Percentiles rank a stretch among this genome's conserved stretches.
These are phyloP conservation scores for Ceratosolen solmsi DNA, from an alignment of 1,140 invertebrate species.

Conservation along the genomic window DNA sequence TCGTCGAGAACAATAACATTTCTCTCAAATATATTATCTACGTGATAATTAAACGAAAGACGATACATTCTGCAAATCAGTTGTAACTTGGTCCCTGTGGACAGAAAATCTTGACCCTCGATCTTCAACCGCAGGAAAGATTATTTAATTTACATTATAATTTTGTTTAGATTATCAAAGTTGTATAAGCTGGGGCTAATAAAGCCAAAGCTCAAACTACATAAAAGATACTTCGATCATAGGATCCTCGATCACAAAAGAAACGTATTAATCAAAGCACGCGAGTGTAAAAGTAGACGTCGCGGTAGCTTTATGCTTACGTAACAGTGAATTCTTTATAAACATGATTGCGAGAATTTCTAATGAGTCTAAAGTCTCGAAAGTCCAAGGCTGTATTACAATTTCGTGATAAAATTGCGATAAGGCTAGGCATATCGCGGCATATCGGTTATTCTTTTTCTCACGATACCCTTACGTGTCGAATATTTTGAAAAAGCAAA, in stretches of 20 bases:
- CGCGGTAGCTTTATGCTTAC: too few relatives aligned
- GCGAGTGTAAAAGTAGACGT: too few relatives aligned
- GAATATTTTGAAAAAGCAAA: slow-evolving; percentile 33
- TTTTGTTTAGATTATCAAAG: too few relatives aligned
- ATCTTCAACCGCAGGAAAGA: not conserved
- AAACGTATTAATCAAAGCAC: slow-evolving; percentile 41
- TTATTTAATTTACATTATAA: too few relatives aligned
- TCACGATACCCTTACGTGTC: not conserved
- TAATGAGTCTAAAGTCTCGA: too few relatives aligned
- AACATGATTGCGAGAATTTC: too few relatives aligned
- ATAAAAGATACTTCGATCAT: not conserved
- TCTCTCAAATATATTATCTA: not conserved
- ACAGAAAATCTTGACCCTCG: not conserved
- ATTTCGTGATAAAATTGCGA: not conserved
- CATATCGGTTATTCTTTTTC: not conserved
- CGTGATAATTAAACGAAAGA: not conserved
- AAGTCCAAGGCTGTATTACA: too few relatives aligned
- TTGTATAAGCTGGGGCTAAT: not conserved
- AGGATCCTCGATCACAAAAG: not conserved
- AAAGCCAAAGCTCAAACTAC: not conserved
- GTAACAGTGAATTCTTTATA: too few relatives aligned
- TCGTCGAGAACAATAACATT: not conserved
- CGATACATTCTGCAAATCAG: not conserved
- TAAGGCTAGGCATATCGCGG: not conserved
- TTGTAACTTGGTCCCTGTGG: not conserved